Conservation (phyloP, 2,888 invertebrate species). For the Choreutis nemorana region DNA sequence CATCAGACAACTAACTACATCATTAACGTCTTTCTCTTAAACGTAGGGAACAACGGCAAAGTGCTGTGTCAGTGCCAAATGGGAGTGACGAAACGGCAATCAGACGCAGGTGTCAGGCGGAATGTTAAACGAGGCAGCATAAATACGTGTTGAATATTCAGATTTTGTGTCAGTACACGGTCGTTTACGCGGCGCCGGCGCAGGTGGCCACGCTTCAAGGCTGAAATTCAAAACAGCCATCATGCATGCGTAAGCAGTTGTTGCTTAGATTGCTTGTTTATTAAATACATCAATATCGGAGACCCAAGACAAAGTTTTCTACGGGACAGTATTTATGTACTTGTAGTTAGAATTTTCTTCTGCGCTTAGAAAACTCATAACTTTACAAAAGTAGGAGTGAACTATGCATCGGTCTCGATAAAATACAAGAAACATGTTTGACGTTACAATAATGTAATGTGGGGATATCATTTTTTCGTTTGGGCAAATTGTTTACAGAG, state of each 20-base stretch:
- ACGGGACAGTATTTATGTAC: too few relatives aligned
- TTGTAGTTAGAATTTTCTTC: too few relatives aligned
- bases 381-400: too few relatives aligned
- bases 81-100: slow-evolving; percentile 29
- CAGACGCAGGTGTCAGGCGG: slow-evolving; percentile 51
- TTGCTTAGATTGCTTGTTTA: slow-evolving; percentile 28
- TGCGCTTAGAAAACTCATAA: too few relatives aligned
- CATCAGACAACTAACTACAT: slow-evolving; percentile 1
- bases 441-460: too few relatives aligned
- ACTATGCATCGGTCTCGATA: too few relatives aligned
- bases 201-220: slow-evolving; percentile 69
- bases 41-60: slow-evolving; percentile 14
- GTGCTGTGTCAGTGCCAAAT: slow-evolving; percentile 9
- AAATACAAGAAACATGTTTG: too few relatives aligned
- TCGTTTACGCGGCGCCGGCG: slow-evolving; percentile 70
- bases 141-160: slow-evolving; percentile 64
- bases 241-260: slow-evolving; percentile 58
- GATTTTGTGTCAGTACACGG: slow-evolving; percentile 61
- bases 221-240: slow-evolving; percentile 66
- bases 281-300: slow-evolving; percentile 7
- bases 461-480: too few relatives aligned
- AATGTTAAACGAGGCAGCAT: slow-evolving; percentile 53
- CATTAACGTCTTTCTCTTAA: too few relatives aligned
- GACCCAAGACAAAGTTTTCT: too few relatives aligned
- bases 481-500: slow-evolving; percentile 22